These are phyloP conservation scores for Magallana nippona DNA, from an alignment of 2,888 invertebrate genomes.

Conservation along the genomic window DNA sequence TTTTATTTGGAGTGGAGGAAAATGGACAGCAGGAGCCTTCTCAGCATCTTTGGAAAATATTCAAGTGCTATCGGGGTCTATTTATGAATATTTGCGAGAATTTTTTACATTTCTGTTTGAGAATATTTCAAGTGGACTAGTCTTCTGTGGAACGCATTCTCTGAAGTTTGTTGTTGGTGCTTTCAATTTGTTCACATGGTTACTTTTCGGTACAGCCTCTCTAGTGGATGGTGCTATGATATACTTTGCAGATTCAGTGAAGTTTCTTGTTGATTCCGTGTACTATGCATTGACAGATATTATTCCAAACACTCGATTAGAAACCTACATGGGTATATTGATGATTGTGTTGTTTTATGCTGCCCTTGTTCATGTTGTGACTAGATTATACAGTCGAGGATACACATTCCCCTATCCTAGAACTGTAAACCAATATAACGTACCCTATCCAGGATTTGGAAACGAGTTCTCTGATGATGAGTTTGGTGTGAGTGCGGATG, in stretches of 20 bases:
- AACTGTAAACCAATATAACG: constrained; percentile 14
- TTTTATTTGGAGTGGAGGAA: constrained; percentile 57
- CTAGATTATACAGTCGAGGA: constrained; percentile 58
- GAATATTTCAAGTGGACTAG: constrained; percentile 54
- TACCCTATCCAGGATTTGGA: constrained; percentile 24
- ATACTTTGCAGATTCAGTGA: constrained; percentile 51
- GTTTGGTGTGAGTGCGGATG: constrained; percentile 55
- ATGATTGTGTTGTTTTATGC: constrained; percentile 55
- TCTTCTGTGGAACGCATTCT: constrained; percentile 50
- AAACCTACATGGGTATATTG: constrained; percentile 69
- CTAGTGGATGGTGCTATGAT: constrained; percentile 48
- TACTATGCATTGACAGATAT: constrained; percentile 57
- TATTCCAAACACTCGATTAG: constrained; percentile 60
- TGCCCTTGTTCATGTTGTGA: constrained; percentile 54
- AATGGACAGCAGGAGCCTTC: constrained; percentile 58
- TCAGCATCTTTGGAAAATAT: constrained; percentile 46
- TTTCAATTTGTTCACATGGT: constrained; percentile 43
- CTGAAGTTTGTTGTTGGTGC: constrained; percentile 36
- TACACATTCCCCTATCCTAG: constrained; percentile 62
- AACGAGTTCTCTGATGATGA: constrained; percentile 67
- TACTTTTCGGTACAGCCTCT: constrained; percentile 42
- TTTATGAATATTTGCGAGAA: constrained; percentile 47
- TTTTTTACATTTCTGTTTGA: constrained; percentile 51
- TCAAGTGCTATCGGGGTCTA: neutral
- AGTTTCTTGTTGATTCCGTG: constrained; percentile 47